Evolutionary conservation across 1,140 invertebrate species (phyloP).

Genomic region (Drosophila pseudoobscura): DNA sequence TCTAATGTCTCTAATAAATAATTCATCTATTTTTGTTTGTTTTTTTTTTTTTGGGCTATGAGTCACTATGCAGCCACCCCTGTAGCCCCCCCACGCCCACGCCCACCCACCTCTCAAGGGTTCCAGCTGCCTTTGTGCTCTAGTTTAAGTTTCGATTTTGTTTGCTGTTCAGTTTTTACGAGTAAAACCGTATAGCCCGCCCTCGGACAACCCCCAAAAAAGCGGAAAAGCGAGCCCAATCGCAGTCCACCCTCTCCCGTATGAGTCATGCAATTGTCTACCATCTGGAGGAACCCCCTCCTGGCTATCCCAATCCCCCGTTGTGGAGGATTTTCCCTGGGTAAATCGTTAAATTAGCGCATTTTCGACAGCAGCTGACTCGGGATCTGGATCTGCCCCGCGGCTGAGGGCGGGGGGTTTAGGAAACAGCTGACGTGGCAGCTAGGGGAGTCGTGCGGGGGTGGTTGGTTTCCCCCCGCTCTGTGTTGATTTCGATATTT

Average conservation of each 20-base stretch:
- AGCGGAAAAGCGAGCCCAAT: slow-evolving; percentile 4
- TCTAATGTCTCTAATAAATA: slow-evolving; percentile 31
- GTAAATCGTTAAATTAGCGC: slow-evolving; percentile 13
- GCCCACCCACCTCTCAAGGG: too few relatives aligned
- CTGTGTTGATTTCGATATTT: neutral
- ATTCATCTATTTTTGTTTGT: slow-evolving; percentile 14
- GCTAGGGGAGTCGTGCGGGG: neutral
- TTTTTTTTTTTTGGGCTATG: slow-evolving; percentile 13
- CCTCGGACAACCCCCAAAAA: slow-evolving; percentile 23
- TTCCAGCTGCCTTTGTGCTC: slow-evolving; percentile 17
- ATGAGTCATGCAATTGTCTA: slow-evolving; percentile 31
- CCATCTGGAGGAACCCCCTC: neutral
- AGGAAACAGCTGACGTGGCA: slow-evolving; percentile 7
- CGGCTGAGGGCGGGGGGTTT: too few relatives aligned
- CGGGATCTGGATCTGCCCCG: too few relatives aligned
- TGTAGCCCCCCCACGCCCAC: neutral
- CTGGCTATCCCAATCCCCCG: slow-evolving; percentile 2
- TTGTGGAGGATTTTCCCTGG: neutral
- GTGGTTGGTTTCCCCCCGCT: neutral
- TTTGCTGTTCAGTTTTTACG: slow-evolving; percentile 10
- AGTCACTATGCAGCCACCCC: slow-evolving; percentile 40
- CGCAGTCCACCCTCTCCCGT: slow-evolving; percentile 15
- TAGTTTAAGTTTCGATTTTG: slow-evolving; percentile 52
- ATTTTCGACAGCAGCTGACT: slow-evolving; percentile 8
- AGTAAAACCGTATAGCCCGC: too few relatives aligned